A percentile compares a stretch with the other conserved stretches of the same genome.
These are phyloP conservation scores for Poeciliopsis infans DNA, from an alignment of 2,797 vertebrate genomes.

Conservation along the genomic window DNA sequence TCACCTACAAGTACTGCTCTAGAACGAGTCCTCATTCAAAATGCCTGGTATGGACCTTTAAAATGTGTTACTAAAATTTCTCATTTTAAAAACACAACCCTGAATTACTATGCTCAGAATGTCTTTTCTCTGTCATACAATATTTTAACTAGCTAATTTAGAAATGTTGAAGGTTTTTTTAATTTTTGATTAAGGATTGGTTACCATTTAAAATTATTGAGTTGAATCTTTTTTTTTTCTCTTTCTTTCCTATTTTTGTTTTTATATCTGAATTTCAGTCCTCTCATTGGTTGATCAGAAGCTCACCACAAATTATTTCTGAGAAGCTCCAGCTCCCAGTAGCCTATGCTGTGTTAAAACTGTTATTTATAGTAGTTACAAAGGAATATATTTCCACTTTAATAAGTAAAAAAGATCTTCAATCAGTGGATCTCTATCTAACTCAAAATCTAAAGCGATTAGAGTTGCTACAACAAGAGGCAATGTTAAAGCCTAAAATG, in stretches of 20 bases:
- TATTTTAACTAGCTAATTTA: too few relatives aligned
- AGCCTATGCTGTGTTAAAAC: background rate
- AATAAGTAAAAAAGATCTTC: background rate
- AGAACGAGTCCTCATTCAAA: too few relatives aligned
- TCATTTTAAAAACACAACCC: too few relatives aligned
- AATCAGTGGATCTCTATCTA: background rate
- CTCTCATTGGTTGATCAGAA: background rate
- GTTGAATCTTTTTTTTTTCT: background rate
- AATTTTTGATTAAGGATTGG: too few relatives aligned
- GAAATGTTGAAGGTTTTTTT: too few relatives aligned
- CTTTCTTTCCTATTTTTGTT: too few relatives aligned
- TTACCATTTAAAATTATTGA: background rate
- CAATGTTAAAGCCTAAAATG: background rate
- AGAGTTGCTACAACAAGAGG: background rate
- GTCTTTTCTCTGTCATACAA: too few relatives aligned
- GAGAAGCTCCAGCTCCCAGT: background rate
- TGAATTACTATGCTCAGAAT: too few relatives aligned
- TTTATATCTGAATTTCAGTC: background rate
- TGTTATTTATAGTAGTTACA: background rate
- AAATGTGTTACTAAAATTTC: too few relatives aligned
- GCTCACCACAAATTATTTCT: background rate
- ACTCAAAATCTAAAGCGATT: background rate
- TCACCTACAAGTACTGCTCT: too few relatives aligned
- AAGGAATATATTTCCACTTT: background rate
- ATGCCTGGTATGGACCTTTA: too few relatives aligned